Evolutionary conservation across 2,797 vertebrate species (phyloP), one percentile per base, ranked within the genome.

Genomic region (Scarus forsteni): DNA sequence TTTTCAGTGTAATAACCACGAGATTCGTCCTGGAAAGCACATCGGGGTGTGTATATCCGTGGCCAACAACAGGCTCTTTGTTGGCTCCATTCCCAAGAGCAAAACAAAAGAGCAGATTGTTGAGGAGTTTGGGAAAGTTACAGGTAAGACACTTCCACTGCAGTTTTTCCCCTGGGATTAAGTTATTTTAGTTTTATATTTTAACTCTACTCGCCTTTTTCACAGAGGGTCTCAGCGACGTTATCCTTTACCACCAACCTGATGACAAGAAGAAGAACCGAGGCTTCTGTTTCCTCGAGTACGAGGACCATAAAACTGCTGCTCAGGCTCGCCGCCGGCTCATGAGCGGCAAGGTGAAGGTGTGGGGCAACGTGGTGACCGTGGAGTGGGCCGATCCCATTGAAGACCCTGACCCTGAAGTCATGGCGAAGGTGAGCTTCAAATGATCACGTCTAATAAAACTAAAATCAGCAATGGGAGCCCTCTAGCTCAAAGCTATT

Each of bases 101-200:
- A 99, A 99, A 96, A 98, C 98, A 73, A 99, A 98, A 95, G 98
- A 99, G 86, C 97, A 99, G 90, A 99, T 99, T 68, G 95, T 98
- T 67, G 98, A 99, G 86, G 98, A 99, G 90, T 99, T 99, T 84
- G 91, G 94, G 68, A 98, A 99, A 96, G 97, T 99, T 90, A 99
- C 98, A 94, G 98, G 98, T 98, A 88, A 40, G n/a, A 8, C 3
- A 46, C 7, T 48, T 16, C 12, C 0, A 4, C 3, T 12, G 12
- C 1, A 14, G 12, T 44, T 44, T 14, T 6, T 39, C 38, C 6
- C 5, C 3, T 5, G 6, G 1, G 46, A 16, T n/a, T 48, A 4
- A 8, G 15, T 16, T 15, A 6, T 15, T 3, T n/a, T n/a, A n/a
- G 13, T 42, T 12, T 13, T 13, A 44, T 6, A 13, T 6, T 14